These are phyloP conservation scores for Nothocercus nigrocapillus DNA, from an alignment of 2,113 vertebrate genomes.

Conservation along the genomic window DNA sequence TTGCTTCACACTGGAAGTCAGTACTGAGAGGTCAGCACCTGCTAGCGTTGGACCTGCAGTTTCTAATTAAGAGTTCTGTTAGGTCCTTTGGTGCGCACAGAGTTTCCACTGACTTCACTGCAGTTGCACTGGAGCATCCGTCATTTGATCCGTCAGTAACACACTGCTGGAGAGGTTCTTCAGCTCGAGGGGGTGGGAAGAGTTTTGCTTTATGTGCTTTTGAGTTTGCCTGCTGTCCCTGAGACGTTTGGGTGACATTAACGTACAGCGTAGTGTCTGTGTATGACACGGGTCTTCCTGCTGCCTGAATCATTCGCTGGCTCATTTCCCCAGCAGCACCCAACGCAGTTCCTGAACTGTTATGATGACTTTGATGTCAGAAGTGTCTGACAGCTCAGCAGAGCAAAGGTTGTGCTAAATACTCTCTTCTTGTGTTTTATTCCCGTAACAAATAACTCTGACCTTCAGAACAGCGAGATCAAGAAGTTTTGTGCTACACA, in stretches of 20 bases:
- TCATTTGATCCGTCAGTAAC: not conserved
- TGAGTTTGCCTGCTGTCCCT: not conserved
- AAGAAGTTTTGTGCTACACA: not conserved
- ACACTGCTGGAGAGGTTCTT: not conserved
- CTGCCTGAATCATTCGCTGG: not conserved
- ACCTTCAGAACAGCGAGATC: not conserved
- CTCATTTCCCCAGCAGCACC: not conserved
- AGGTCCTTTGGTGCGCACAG: not conserved
- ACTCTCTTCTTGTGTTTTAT: not conserved
- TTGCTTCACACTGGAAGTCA: not conserved
- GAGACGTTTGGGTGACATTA: too few relatives aligned
- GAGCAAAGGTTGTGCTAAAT: not conserved
- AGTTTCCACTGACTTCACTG: not conserved
- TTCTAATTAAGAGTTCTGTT: not conserved
- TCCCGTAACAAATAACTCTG: not conserved
- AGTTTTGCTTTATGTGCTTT: not conserved
- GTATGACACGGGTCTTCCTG: rapidly evolving
- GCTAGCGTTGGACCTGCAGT: not conserved
- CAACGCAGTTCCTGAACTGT: not conserved
- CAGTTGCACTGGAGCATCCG: not conserved
- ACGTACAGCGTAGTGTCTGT: not conserved
- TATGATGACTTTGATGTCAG: not conserved
- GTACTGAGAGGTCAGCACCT: not conserved
- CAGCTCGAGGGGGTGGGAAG: not conserved
- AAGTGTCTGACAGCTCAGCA: not conserved